Conservation (phyloP, 2,888 invertebrate genomes). For the Lymantria monacha region DNA sequence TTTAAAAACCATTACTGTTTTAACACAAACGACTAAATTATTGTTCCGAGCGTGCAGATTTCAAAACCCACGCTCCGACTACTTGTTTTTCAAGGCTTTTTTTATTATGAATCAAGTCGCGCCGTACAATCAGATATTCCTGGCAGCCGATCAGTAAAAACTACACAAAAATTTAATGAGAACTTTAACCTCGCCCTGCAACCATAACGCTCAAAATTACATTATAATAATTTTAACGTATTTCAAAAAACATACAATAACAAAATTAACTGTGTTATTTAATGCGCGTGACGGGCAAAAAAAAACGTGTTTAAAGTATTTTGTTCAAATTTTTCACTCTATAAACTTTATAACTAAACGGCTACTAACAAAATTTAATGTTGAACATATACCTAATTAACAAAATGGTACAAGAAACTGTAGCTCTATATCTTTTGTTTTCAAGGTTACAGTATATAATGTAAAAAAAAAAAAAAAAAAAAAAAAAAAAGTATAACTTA, state of each 20-base stretch:
- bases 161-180: conserved; percentile 49
- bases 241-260: conserved; percentile 15
- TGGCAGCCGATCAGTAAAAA: conserved; percentile 54
- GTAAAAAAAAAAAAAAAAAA: too few species aligned
- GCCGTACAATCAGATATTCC: conserved; percentile 50
- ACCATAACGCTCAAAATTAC: conserved; percentile 18
- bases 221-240: conserved; percentile 19
- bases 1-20: conserved; percentile 41
- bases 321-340: conserved; percentile 12
- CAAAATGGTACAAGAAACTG: conserved; percentile 3
- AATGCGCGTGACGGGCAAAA: conserved; percentile 11
- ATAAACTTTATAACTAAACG: conserved; percentile 5
- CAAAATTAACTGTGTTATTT: conserved; percentile 13
- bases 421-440: conserved; percentile 25
- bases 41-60: conserved; percentile 42
- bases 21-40: conserved; percentile 41
- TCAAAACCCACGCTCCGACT: conserved; percentile 52
- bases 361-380: conserved; percentile 4
- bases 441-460: too few species aligned
- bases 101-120: conserved; percentile 36
- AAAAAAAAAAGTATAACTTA: background rate
- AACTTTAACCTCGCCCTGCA: conserved; percentile 49
- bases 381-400: conserved; percentile 6
- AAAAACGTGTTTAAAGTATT: conserved; percentile 1
- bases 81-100: conserved; percentile 51